Conservation (phyloP, 2,888 invertebrate species). For the Clepsis dumicolana region DNA sequence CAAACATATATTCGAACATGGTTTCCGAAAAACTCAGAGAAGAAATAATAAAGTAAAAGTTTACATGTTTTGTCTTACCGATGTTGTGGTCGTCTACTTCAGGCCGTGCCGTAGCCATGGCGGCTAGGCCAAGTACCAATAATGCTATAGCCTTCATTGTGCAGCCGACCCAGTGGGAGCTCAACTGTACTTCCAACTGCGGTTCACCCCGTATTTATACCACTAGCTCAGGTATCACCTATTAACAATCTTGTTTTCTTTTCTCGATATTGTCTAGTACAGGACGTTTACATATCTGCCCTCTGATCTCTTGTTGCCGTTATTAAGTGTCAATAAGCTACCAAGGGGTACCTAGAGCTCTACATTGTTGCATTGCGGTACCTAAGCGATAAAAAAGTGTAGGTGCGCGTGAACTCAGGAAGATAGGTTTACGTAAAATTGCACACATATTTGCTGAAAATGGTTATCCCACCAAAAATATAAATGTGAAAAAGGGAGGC, state of each 20-base stretch:
- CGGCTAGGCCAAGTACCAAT: constrained; percentile 69
- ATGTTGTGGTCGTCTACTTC: constrained; percentile 63
- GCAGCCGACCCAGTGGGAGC: constrained; percentile 62
- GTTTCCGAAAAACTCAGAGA: too few species aligned
- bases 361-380: background rate
- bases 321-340: constrained; percentile 5
- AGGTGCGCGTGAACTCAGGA: background rate
- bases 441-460: background rate
- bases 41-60: too few species aligned
- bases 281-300: background rate
- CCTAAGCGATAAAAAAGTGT: background rate
- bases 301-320: background rate
- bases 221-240: constrained; percentile 42
- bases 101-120: constrained; percentile 68
- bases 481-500: too few species aligned
- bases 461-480: too few species aligned
- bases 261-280: constrained; percentile 17
- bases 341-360: background rate
- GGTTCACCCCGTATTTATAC: constrained; percentile 60
- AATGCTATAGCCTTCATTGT: constrained; percentile 71
- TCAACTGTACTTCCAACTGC: constrained; percentile 63
- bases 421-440: background rate
- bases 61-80: constrained; percentile 60
- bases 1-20: too few species aligned
- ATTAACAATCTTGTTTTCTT: constrained; percentile 43